Evolutionary conservation across 2,888 invertebrate genomes (phyloP).

Genomic region (Caenorhabditis macrosperma): DNA sequence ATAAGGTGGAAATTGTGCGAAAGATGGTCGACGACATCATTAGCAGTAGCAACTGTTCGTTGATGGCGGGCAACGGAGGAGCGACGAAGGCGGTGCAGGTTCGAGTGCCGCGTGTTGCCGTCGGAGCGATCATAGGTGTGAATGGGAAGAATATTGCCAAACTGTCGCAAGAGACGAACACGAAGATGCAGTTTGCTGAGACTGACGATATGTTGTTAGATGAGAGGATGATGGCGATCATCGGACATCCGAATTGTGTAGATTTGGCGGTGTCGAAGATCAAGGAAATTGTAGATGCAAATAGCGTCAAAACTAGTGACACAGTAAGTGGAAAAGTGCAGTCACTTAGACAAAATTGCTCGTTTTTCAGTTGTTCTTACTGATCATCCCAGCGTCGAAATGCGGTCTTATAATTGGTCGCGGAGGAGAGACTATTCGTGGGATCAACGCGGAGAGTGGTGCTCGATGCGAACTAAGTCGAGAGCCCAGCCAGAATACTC

Average conservation of each 20-base stretch:
- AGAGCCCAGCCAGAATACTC: slow-evolving; percentile 86
- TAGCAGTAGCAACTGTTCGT: slow-evolving; percentile 41
- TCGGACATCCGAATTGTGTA: slow-evolving; percentile 87
- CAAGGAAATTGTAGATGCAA: slow-evolving; percentile 71
- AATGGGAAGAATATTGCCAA: slow-evolving; percentile 98
- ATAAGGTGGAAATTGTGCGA: too few relatives aligned
- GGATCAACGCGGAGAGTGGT: slow-evolving; percentile 85
- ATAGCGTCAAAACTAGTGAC: neutral
- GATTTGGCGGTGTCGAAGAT: slow-evolving; percentile 76
- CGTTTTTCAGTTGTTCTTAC: slow-evolving; percentile 70
- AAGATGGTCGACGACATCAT: too few relatives aligned
- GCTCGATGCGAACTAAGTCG: slow-evolving; percentile 97
- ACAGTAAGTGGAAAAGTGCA: neutral
- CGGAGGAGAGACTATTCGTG: slow-evolving; percentile 97
- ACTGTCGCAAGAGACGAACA: slow-evolving; percentile 94
- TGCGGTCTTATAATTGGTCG: slow-evolving; percentile 97
- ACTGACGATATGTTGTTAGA: slow-evolving; percentile 89
- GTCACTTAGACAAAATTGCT: slow-evolving; percentile 8
- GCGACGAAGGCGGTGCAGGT: slow-evolving; percentile 81
- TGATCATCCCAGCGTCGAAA: slow-evolving; percentile 90
- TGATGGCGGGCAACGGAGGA: too few relatives aligned
- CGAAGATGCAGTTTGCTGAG: slow-evolving; percentile 90
- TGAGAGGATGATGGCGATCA: slow-evolving; percentile 91
- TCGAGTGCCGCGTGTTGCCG: slow-evolving; percentile 92
- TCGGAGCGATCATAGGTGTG: slow-evolving; percentile 98